These are phyloP conservation scores for Pararge aegeria DNA, from an alignment of 1,140 invertebrate genomes.

Conservation along the genomic window DNA sequence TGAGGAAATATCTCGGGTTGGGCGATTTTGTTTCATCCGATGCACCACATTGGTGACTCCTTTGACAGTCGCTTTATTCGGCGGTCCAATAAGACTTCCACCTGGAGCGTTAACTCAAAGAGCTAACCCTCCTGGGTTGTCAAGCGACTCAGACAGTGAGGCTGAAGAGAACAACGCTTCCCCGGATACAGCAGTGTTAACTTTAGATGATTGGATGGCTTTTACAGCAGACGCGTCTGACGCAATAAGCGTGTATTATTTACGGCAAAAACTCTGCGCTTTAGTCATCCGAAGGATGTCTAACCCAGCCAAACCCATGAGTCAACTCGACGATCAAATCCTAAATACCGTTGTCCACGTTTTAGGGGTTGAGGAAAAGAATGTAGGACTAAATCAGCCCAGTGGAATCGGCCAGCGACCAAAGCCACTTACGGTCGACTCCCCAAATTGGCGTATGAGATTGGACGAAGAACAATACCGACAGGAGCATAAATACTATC, in stretches of 20 bases:
- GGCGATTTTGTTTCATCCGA: conserved; percentile 83
- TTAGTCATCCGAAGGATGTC: conserved; percentile 87
- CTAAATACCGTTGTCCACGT: conserved; percentile 85
- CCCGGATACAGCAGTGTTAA: conserved; percentile 57
- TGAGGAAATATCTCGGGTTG: conserved; percentile 88
- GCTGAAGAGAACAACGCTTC: conserved; percentile 73
- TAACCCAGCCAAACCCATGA: conserved; percentile 84
- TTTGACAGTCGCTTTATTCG: conserved; percentile 89
- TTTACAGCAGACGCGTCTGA: conserved; percentile 86
- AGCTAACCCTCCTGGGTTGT: conserved; percentile 70
- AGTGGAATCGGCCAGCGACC: conserved; percentile 89
- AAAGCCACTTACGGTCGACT: conserved; percentile 82
- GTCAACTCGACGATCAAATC: conserved; percentile 86
- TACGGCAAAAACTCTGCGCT: conserved; percentile 90
- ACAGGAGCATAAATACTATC: conserved; percentile 47
- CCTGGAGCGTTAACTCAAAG: conserved; percentile 57
- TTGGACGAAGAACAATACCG: conserved; percentile 50
- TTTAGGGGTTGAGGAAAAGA: conserved; percentile 86
- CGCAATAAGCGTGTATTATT: conserved; percentile 84
- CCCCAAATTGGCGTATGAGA: conserved; percentile 49
- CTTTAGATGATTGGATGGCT: conserved; percentile 90
- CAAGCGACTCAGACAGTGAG: conserved; percentile 81
- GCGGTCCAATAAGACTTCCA: conserved; percentile 84
- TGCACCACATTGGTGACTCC: conserved; percentile 90
- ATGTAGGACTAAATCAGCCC: conserved; percentile 86